Conservation (phyloP, 2,888 invertebrate genomes). For the Trilocha varians region DNA sequence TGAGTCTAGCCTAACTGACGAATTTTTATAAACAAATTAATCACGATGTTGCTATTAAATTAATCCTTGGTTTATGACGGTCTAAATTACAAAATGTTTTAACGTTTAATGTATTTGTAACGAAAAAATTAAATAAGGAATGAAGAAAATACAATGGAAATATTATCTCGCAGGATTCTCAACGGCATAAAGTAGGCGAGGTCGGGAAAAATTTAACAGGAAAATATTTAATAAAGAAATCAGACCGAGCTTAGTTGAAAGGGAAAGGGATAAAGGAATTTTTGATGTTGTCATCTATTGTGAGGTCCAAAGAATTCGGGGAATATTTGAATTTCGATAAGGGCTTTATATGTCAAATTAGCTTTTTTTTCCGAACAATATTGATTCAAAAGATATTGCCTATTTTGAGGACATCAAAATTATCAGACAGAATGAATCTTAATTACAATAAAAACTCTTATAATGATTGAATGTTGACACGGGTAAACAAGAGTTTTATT, state of each 20-base stretch:
- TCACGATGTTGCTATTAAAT: background rate
- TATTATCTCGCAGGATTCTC: conserved; percentile 31
- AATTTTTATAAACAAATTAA: background rate
- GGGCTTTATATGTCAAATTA: too few species aligned
- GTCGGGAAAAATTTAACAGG: conserved; percentile 6
- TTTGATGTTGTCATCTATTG: too few species aligned
- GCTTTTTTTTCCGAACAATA: too few species aligned
- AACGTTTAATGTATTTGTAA: conserved; percentile 9
- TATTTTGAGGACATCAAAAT: too few species aligned
- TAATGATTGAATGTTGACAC: too few species aligned
- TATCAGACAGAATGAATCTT: too few species aligned
- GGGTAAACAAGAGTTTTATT: too few species aligned
- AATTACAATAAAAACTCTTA: too few species aligned
- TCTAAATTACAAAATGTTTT: background rate
- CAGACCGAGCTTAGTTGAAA: conserved; percentile 1
- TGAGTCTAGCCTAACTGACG: too few species aligned
- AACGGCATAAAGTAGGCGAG: conserved; percentile 13
- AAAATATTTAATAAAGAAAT: conserved; percentile 22
- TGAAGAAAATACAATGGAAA: conserved; percentile 21
- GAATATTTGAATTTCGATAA: too few species aligned
- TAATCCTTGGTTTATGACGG: background rate
- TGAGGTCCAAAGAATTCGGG: too few species aligned
- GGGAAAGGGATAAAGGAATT: background rate
- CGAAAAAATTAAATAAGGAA: conserved; percentile 23
- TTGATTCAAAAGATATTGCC: too few species aligned